Evolutionary conservation across 2,888 invertebrate genomes (phyloP), one percentile per base, ranked within the genome.

Genomic region (Malthinus flaveolus): DNA sequence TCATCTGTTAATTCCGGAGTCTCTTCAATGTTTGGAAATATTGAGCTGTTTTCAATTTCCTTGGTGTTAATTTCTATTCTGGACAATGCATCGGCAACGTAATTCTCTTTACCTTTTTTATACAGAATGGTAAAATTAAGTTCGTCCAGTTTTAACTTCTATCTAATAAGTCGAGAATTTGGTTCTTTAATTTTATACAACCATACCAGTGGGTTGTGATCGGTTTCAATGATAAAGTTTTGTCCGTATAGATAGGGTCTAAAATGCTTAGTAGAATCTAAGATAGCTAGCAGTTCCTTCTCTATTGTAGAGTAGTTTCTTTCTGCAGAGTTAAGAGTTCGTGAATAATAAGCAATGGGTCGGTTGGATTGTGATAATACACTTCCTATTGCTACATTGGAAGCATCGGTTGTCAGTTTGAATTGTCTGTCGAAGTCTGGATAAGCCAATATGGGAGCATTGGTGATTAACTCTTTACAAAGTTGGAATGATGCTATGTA

Each of bases 231-330:
- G 9, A 32, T 39, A 35, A 67, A 64, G 32, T 56, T 55, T 31
- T 52, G 48, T 12, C 68, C 68, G 32, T 46, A 61, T 7, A 69
- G 13, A 36, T 69, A 69, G 0, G 59, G 65, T 34, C 59, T 34
- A 44, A 64, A 69, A 48, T 59, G 47, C 48, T 64, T 51, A 1
- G 50, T 37, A 2, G 56, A 63, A 36, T 46, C 55, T 8, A 67
- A 45, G 10, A 67, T 50, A 3, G 52, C 65, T 31, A 63, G 34
- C 0, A 65, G 48, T 60, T 68, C 67, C 36, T 56, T 60, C 44
- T 66, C 61, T 33, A 74, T 72, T 1, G 69, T 67, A 0, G 68
- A 66, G 49, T 73, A 74, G 31, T 34, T 34, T 10, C 39, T 7
- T 39, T 39, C 39, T 9, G 44, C 15, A 6, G 33, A 11, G 47